These are phyloP conservation scores for Melanostoma scalare DNA, from an alignment of 2,888 invertebrate species.

Conservation along the genomic window DNA sequence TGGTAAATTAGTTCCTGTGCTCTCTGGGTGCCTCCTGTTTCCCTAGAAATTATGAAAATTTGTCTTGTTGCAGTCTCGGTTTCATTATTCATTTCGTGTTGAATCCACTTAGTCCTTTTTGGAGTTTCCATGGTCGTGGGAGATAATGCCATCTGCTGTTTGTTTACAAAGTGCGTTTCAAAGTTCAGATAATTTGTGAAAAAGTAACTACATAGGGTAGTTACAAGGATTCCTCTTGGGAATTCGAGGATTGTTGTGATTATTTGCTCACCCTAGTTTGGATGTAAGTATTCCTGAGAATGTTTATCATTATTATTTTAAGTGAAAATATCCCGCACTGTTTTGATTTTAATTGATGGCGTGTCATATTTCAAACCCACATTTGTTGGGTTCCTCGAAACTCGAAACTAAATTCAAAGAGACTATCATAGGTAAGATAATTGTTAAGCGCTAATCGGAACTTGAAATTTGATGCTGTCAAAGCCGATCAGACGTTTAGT, in stretches of 20 bases:
- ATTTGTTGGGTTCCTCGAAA: slow-evolving; percentile 11
- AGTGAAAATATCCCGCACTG: slow-evolving; percentile 16
- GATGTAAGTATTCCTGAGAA: not conserved
- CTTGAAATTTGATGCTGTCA: slow-evolving; percentile 23
- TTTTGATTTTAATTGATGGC: slow-evolving; percentile 46
- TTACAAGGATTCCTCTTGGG: slow-evolving; percentile 28
- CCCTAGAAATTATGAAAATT: slow-evolving; percentile 54
- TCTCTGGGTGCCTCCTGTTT: slow-evolving; percentile 18
- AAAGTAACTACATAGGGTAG: not conserved
- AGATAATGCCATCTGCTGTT: slow-evolving; percentile 61
- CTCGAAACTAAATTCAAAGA: not conserved
- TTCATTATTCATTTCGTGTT: slow-evolving; percentile 61
- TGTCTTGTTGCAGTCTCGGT: slow-evolving; percentile 35
- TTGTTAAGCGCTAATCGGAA: slow-evolving; percentile 35
- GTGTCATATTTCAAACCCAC: slow-evolving; percentile 52
- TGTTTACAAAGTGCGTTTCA: slow-evolving; percentile 32
- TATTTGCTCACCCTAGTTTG: slow-evolving; percentile 18
- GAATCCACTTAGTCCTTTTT: slow-evolving; percentile 29
- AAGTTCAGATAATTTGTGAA: slow-evolving; percentile 3
- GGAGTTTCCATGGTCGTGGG: slow-evolving; percentile 23
- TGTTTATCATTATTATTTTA: slow-evolving; percentile 28
- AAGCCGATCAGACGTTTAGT: not conserved
- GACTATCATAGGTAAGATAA: slow-evolving; percentile 19
- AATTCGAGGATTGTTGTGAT: slow-evolving; percentile 10
- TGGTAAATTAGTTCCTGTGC: slow-evolving; percentile 67